Base-by-base conservation (phyloP, 1,140 invertebrate genomes). In the Drosophila orena region DNA sequence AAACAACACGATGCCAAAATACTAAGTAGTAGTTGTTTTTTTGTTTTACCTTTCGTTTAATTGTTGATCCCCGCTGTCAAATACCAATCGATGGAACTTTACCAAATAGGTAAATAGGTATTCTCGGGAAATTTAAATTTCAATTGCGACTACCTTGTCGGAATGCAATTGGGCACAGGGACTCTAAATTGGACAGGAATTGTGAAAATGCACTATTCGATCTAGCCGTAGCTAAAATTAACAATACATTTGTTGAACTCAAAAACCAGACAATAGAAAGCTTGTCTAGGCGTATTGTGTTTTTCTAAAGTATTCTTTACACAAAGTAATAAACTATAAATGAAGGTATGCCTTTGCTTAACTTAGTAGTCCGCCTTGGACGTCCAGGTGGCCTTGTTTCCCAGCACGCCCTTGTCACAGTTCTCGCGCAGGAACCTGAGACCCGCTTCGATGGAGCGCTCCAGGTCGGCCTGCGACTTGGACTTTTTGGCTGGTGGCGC, bases 381-480 rank as follows among this genome's bases (percentile, higher is more conserved):
- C 3, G 85, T 80, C 91, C 91, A 92, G 22, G 71, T 90, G 20
- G 71, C 83, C 24, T 92, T 92, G 15, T 76, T 90, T 22, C 69
- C 65, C 14, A 80, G 73, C 54, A 94, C 93, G 49, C 94, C 93
- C 54, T 93, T 93, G 78, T 95, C 95, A 47, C 93, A 93, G 77
- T 94, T 93, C 59, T 95, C 73, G 75, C 96, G 94, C 46, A 97
- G 93, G 85, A 94, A 96, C 77, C 93, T 94, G 4, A 96, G 91
- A 11, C 96, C 96, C 58, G 95, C 95, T 57, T 93, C 94, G 81
- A 96, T 96, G 3, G 95, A 94, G 44, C 95, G 94, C 74, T 93
- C 94, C 17, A 95, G 90, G 62, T 94, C 93, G 4, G 86, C 76
- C 20, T 76, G 59, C 0, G 72, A 78, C 49, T 78, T 86, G 7